These are phyloP conservation scores for Synanceia verrucosa DNA, from an alignment of 2,797 vertebrate genomes.

Conservation along the genomic window DNA sequence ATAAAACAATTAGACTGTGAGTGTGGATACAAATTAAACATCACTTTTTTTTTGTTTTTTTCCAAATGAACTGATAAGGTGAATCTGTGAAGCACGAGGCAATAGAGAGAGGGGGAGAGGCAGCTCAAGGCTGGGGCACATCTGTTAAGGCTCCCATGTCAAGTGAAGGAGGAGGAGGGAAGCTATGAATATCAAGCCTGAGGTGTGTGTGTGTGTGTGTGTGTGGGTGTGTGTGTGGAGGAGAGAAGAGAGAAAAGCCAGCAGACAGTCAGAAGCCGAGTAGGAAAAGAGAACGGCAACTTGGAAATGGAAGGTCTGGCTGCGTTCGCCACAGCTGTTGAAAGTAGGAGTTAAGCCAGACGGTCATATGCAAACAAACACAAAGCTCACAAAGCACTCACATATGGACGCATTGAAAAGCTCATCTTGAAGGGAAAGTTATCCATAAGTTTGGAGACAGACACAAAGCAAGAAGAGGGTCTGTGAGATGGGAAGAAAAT, in stretches of 20 bases:
- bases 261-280: constrained; percentile 51
- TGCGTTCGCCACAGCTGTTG: constrained; percentile 72
- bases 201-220: constrained; percentile 73
- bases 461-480: constrained; percentile 27
- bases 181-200: constrained; percentile 81
- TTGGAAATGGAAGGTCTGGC: constrained; percentile 69
- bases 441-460: constrained; percentile 43
- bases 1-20: neutral
- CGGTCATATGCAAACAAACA: constrained; percentile 61
- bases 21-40: constrained; percentile 19
- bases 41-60: constrained; percentile 1
- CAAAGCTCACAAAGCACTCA: constrained; percentile 42
- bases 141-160: constrained; percentile 83
- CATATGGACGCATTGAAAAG: constrained; percentile 54
- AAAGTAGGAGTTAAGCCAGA: constrained; percentile 74
- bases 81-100: constrained; percentile 55
- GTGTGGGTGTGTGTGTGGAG: constrained; percentile 32
- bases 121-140: constrained; percentile 80
- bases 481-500: constrained; percentile 22
- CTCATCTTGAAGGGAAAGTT: constrained; percentile 39
- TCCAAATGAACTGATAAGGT: constrained; percentile 40
- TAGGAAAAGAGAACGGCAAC: constrained; percentile 56
- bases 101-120: constrained; percentile 33
- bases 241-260: neutral
- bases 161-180: constrained; percentile 75